A percentile compares a stretch with the other conserved stretches of the same genome.
These are phyloP conservation scores for Cliona cf. orientalis DNA, from an alignment of 37 sponge, comb jelly and placozoan species.

Conservation along the genomic window DNA sequence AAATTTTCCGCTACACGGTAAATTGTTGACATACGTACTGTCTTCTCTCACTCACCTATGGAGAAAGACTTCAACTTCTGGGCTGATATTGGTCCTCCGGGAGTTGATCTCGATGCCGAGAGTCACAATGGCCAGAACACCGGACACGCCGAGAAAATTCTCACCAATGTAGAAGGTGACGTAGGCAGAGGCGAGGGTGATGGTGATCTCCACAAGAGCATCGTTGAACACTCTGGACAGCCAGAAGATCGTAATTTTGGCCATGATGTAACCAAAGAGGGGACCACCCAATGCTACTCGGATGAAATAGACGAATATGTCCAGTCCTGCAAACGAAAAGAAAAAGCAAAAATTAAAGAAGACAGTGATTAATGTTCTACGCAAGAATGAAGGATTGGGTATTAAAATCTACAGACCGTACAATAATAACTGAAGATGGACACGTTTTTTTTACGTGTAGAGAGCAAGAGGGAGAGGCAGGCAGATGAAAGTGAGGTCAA, in stretches of 20 bases:
- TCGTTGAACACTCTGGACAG: constrained; percentile 93
- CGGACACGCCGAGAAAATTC: constrained; percentile 77
- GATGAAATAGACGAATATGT: constrained; percentile 66
- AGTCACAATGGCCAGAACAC: constrained; percentile 87
- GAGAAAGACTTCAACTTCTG: constrained; percentile 90
- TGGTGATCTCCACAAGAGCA: constrained; percentile 91
- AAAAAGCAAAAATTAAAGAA: not conserved
- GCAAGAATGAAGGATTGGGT: too few relatives aligned
- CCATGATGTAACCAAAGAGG: constrained; percentile 84
- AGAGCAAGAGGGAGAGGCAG: not conserved
- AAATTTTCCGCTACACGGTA: too few relatives aligned
- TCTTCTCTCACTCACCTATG: constrained; percentile 63
- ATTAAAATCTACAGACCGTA: too few relatives aligned
- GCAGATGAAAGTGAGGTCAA: constrained; percentile 1
- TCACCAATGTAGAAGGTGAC: constrained; percentile 90
- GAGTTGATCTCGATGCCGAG: constrained; percentile 90
- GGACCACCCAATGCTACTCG: constrained; percentile 83
- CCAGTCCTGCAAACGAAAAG: constrained; percentile 16
- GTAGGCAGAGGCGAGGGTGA: constrained; percentile 93
- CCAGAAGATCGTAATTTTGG: constrained; percentile 78
- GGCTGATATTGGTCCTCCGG: constrained; percentile 85
- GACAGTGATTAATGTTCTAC: too few relatives aligned
- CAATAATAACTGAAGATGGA: too few relatives aligned
- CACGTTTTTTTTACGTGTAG: not conserved
- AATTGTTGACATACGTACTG: not conserved